Evolutionary conservation across 2,888 invertebrate species (phyloP), one percentile per base, ranked within the genome.

Genomic region (Hemicrepidius hirtus): DNA sequence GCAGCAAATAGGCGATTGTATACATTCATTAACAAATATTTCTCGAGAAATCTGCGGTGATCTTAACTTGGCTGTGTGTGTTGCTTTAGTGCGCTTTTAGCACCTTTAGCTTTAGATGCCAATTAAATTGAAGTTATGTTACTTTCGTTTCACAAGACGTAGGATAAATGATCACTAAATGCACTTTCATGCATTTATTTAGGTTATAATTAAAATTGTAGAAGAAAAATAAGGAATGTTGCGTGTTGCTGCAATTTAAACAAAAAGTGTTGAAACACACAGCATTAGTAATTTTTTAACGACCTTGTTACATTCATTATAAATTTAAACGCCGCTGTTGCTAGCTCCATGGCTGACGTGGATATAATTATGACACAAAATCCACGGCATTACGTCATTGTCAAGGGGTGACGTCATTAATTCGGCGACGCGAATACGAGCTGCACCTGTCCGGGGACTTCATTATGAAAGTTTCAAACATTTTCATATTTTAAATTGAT

Each of bases 51-150:
- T 71, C 66, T 57, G 7, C 60, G 10, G 44, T 13, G 68, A 57
- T 68, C 57, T 57, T 20, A 18, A 64, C 13, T 44, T 28, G 44
- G 40, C 32, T 66, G 65, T 40, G 53, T 66, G 65, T 40, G 53
- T 46, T 57, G 41, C 49, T 59, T 28, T 57, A 68, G 21, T 40
- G 71, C 60, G 35, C 65, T 66, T 66, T 71, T 71, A 66, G 55
- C 71, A 71, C 66, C 71, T 71, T 57, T 49, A 13, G 37, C 62
- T 71, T 60, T 46, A 67, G 66, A 66, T 71, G 71, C 71, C 71
- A 71, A 71, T 71, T 71, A 71, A 71, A 67, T 53, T 44, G 62
- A 49, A 71, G 59, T 71, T 71, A 71, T 71, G 66, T 71, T 71
- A 67, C 71, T 71, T 71, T 71, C 71, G 40, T 62, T 71, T 62